Percentiles rank a stretch among this genome's conserved stretches.
Conservation (phyloP, 2,888 invertebrate species). For the Drosophila setosimentum region DNA sequence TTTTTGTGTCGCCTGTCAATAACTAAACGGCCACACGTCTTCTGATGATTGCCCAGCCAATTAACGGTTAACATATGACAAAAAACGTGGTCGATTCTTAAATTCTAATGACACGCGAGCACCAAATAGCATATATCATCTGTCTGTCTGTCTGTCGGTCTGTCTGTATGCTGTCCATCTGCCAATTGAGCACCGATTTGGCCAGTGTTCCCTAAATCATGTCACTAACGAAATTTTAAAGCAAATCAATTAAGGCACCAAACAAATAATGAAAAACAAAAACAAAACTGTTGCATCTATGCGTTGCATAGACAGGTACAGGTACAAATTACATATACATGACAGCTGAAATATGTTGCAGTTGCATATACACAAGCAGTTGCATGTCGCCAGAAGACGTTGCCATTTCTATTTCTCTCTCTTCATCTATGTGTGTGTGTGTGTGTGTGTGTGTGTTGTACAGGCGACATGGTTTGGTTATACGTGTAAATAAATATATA, state of each 20-base stretch:
- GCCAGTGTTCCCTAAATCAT: slow-evolving; percentile 41
- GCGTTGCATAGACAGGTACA: slow-evolving; percentile 27
- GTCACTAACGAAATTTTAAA: slow-evolving; percentile 49
- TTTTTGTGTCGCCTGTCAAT: slow-evolving; percentile 26
- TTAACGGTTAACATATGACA: slow-evolving; percentile 20
- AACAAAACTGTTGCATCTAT: slow-evolving; percentile 42
- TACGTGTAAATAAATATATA: slow-evolving; percentile 21
- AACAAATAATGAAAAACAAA: slow-evolving; percentile 9
- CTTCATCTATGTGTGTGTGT: not conserved
- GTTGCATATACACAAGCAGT: slow-evolving; percentile 20
- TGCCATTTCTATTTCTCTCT: not conserved
- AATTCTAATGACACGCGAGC: slow-evolving; percentile 49
- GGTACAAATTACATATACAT: slow-evolving; percentile 24
- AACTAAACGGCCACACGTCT: not conserved
- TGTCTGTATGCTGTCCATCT: not conserved
- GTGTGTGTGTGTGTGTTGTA: not conserved
- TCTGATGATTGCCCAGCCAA: slow-evolving; percentile 13
- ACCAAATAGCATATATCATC: slow-evolving; percentile 24
- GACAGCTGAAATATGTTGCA: slow-evolving; percentile 19
- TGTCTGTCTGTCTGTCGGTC: not conserved
- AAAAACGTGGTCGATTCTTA: slow-evolving; percentile 33
- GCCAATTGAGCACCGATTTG: slow-evolving; percentile 10
- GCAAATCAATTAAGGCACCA: slow-evolving; percentile 69
- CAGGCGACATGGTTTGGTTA: slow-evolving; percentile 42
- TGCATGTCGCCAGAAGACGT: slow-evolving; percentile 12